These are phyloP conservation scores for Phyllotis vaccarum DNA, from an alignment of 2,797 vertebrate species.

Conservation along the genomic window DNA sequence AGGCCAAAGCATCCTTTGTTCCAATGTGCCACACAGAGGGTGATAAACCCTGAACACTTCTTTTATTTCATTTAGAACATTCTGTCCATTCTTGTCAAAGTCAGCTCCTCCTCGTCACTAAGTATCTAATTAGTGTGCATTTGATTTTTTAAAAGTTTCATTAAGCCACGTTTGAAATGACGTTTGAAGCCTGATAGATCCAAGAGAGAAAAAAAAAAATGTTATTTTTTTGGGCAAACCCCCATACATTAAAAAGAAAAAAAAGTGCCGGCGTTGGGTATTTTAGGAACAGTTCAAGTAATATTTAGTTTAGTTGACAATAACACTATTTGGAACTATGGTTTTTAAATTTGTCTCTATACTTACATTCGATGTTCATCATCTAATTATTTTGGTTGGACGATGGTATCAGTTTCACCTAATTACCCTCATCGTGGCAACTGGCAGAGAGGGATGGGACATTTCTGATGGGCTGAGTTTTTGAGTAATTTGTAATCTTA, in stretches of 20 bases:
- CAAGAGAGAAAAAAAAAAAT: neutral
- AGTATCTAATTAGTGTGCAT: conserved; percentile 1
- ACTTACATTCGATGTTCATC: neutral
- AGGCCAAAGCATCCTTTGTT: conserved; percentile 69
- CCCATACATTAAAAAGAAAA: conserved; percentile 19
- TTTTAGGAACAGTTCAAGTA: conserved; percentile 45
- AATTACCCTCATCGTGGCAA: neutral
- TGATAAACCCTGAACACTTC: conserved; percentile 68
- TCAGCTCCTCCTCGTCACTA: conserved; percentile 6
- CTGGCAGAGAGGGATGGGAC: neutral
- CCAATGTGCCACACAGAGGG: neutral
- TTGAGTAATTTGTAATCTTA: conserved; percentile 12
- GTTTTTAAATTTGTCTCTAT: conserved; percentile 28
- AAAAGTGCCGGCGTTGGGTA: conserved; percentile 19
- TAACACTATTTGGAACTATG: neutral
- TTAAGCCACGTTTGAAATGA: conserved; percentile 40
- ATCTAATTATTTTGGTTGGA: conserved; percentile 20
- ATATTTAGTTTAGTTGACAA: conserved; percentile 51
- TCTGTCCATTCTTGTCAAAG: neutral
- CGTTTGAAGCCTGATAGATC: conserved; percentile 6
- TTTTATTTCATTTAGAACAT: conserved; percentile 47
- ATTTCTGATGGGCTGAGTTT: neutral
- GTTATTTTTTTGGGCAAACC: conserved; percentile 31
- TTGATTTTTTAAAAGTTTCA: conserved; percentile 61
- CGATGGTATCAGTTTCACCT: neutral